phyloP scores from a whole-genome alignment of 2,888 invertebrate species.

The Steinernema scapterisci region DNA sequence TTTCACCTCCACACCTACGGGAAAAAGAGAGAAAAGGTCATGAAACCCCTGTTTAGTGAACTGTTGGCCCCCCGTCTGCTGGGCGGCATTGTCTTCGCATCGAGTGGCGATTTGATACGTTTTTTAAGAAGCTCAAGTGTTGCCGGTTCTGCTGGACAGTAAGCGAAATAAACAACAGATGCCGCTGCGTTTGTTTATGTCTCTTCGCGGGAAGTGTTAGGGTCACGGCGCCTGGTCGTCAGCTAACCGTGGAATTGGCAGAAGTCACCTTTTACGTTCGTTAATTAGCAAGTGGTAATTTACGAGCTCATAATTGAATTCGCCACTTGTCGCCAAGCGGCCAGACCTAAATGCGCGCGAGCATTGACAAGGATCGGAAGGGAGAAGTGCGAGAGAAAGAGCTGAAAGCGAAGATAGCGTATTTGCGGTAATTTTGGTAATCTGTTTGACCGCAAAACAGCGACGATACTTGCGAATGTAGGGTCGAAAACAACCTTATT shows the following conservation, averaged over 20 bases:
- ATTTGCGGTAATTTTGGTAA: slow-evolving; percentile 31
- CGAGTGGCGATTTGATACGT: background rate
- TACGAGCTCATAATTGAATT: slow-evolving; percentile 11
- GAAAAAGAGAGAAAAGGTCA: background rate
- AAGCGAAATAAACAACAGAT: slow-evolving; percentile 26
- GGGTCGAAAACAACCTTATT: slow-evolving; percentile 27
- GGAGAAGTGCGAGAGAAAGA: too few species aligned
- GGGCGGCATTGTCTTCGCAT: slow-evolving; percentile 7
- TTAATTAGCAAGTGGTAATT: slow-evolving; percentile 23
- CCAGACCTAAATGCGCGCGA: background rate
- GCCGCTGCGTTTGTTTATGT: slow-evolving; percentile 26
- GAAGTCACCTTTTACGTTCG: background rate
- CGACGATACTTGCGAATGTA: slow-evolving; percentile 5
- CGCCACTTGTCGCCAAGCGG: background rate
- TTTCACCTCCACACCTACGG: background rate
- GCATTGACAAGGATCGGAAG: background rate
- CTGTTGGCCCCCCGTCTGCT: slow-evolving; percentile 7
- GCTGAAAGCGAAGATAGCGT: background rate
- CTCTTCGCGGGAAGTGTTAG: background rate
- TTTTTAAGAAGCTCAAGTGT: slow-evolving; percentile 25
- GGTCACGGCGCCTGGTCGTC: slow-evolving; percentile 7
- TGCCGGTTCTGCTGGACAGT: slow-evolving; percentile 19
- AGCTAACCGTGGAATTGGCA: slow-evolving; percentile 20
- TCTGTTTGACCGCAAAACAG: slow-evolving; percentile 32
- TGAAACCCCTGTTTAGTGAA: background rate